phyloP scores from a whole-genome alignment of 2,888 invertebrate genomes.

The Fragum sueziense region DNA sequence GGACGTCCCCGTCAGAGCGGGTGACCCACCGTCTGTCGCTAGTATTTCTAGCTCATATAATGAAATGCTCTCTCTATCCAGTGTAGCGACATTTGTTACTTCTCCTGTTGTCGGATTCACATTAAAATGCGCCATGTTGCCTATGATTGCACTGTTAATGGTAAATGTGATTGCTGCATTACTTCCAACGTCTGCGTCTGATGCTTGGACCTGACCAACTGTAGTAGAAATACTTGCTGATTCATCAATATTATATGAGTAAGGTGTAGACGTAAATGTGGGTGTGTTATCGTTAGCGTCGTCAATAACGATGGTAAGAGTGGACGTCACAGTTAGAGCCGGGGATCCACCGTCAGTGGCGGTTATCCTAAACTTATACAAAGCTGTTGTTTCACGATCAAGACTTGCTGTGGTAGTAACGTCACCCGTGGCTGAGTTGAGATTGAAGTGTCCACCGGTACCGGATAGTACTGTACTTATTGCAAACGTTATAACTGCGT shows the following conservation, averaged over 20 bases:
- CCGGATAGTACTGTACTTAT: constrained; percentile 48
- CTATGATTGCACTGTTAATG: constrained; percentile 65
- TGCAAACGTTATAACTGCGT: constrained; percentile 59
- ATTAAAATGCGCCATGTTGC: constrained; percentile 63
- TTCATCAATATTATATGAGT: constrained; percentile 46
- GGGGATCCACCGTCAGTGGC: constrained; percentile 68
- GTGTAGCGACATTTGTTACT: constrained; percentile 61
- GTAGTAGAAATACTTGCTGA: constrained; percentile 36
- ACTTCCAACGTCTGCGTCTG: constrained; percentile 58
- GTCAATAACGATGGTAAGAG: constrained; percentile 60
- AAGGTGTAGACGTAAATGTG: constrained; percentile 50
- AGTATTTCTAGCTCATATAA: constrained; percentile 64
- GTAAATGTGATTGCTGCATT: constrained; percentile 67
- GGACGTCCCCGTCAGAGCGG: constrained; percentile 50
- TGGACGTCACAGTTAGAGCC: constrained; percentile 56
- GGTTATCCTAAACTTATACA: constrained; percentile 64
- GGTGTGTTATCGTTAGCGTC: constrained; percentile 74
- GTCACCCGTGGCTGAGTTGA: constrained; percentile 58
- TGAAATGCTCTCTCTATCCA: constrained; percentile 72
- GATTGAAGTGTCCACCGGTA: constrained; percentile 52
- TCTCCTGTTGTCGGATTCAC: constrained; percentile 65
- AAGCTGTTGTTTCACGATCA: constrained; percentile 68
- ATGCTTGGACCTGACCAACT: constrained; percentile 38
- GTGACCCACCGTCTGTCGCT: constrained; percentile 60
- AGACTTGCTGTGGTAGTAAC: constrained; percentile 54